These are phyloP conservation scores for Enteromius fasciolatus DNA, from an alignment of 2,797 vertebrate genomes.

Conservation along the genomic window DNA sequence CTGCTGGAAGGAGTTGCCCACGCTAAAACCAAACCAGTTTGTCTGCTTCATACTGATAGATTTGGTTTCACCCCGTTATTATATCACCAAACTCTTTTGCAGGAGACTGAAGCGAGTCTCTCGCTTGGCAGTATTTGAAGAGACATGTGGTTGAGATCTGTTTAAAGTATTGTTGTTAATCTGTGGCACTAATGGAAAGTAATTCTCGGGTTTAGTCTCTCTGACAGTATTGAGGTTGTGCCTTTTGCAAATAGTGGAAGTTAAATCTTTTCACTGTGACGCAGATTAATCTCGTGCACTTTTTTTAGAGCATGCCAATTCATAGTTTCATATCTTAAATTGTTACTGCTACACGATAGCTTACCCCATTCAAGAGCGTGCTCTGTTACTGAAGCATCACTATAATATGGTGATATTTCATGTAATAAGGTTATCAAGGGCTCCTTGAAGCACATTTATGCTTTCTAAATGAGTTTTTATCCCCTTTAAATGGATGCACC, in stretches of 20 bases:
- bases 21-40: not conserved
- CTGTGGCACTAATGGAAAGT: too few species aligned
- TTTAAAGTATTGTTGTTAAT: not conserved
- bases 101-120: not conserved
- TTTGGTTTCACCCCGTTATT: not conserved
- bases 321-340: not conserved
- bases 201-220: too few species aligned
- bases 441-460: not conserved
- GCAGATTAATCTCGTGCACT: not conserved
- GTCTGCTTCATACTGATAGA: not conserved
- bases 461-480: not conserved
- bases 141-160: not conserved
- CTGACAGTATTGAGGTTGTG: not conserved
- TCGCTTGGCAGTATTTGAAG: not conserved
- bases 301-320: not conserved
- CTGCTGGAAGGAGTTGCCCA: not conserved
- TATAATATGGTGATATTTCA: not conserved
- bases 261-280: not conserved
- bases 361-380: not conserved
- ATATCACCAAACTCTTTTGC: not conserved
- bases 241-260: not conserved
- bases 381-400: not conserved
- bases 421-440: not conserved
- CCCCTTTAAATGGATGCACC: not conserved
- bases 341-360: not conserved